A percentile compares a stretch with the other conserved stretches of the same genome.
Evolutionary conservation across 2,888 invertebrate species (phyloP).

Genomic region (Scrobipalpa atriplicella): DNA sequence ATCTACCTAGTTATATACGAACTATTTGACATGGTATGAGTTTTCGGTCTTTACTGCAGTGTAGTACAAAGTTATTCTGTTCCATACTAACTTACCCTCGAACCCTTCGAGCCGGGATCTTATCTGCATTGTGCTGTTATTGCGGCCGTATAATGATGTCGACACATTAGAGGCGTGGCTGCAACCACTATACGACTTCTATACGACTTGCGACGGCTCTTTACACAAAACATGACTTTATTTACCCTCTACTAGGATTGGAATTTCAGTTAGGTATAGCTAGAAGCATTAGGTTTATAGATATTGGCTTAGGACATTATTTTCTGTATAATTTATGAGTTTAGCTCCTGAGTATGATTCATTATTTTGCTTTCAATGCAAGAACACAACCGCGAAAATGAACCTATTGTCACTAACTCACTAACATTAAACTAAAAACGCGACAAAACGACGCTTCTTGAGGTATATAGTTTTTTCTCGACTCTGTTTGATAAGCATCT

Average conservation of each 20-base stretch:
- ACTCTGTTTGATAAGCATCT: no score
- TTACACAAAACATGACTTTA: conserved; percentile 1
- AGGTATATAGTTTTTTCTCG: no score
- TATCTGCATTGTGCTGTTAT: conserved; percentile 70
- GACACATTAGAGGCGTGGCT: conserved; percentile 58
- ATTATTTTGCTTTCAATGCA: no score
- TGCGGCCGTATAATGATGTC: conserved; percentile 68
- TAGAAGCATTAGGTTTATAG: background rate
- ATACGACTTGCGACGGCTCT: background rate
- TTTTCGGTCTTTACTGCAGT: no score
- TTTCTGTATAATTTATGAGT: conserved; percentile 7
- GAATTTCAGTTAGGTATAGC: background rate
- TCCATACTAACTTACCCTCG: conserved; percentile 43
- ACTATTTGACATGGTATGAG: no score
- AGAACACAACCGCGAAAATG: no score
- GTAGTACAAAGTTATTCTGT: background rate
- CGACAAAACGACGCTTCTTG: no score
- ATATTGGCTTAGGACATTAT: background rate
- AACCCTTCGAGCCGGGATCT: conserved; percentile 60
- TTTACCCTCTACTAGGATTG: background rate
- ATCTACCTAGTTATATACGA: no score
- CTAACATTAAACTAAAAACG: no score
- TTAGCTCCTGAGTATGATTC: background rate
- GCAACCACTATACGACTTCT: conserved; percentile 29
- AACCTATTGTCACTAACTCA: no score